A percentile compares a stretch with the other conserved stretches of the same genome.
Evolutionary conservation across 2,888 invertebrate species (phyloP).

Genomic region (Entomobrya multifasciata): DNA sequence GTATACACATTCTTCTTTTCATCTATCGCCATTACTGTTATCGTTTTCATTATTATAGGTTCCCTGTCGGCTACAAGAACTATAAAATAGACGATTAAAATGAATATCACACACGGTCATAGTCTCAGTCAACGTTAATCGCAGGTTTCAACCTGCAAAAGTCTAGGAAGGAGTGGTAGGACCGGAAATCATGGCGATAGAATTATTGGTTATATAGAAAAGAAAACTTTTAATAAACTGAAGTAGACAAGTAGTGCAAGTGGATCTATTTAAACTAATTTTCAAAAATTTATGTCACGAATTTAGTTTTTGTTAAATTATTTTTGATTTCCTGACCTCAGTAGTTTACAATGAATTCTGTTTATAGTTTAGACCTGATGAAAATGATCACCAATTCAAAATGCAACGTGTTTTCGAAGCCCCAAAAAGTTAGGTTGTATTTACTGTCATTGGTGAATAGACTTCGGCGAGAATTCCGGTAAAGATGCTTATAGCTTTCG

Average conservation of each 20-base stretch:
- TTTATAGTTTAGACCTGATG: no score
- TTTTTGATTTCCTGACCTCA: no score
- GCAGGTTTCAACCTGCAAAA: not conserved
- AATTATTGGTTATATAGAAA: slow-evolving; percentile 17
- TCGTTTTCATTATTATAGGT: slow-evolving; percentile 27
- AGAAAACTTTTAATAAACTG: not conserved
- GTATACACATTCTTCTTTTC: slow-evolving; percentile 39
- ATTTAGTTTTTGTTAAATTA: no score
- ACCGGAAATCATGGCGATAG: not conserved
- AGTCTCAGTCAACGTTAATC: slow-evolving; percentile 47
- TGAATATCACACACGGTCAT: not conserved
- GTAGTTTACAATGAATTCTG: no score
- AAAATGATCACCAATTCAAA: no score
- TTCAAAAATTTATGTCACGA: no score
- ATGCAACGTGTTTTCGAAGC: no score
- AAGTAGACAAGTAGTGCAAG: not conserved
- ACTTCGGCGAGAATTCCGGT: no score
- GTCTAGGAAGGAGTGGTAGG: not conserved
- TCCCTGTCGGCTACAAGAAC: slow-evolving; percentile 5
- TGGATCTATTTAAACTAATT: no score
- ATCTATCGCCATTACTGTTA: slow-evolving; percentile 35
- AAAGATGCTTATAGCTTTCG: not conserved
- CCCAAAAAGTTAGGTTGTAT: no score
- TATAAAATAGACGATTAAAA: not conserved
- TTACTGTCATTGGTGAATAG: no score